Evolutionary conservation across 2,113 vertebrate genomes (phyloP).

Genomic region (Danionella cerebrum): DNA sequence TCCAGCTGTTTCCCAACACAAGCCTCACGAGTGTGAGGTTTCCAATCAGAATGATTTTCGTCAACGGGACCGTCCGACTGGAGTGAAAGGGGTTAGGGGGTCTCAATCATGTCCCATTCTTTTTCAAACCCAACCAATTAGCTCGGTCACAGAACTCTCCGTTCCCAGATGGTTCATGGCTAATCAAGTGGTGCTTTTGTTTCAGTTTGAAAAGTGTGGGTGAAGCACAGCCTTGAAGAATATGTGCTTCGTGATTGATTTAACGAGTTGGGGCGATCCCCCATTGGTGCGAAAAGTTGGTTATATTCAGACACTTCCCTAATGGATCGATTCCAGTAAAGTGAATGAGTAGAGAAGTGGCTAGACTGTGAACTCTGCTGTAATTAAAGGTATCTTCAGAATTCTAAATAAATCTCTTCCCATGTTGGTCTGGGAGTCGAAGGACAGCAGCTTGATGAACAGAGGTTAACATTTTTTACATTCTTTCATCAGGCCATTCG

Average conservation of each 20-base stretch:
- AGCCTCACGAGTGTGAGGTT: constrained; percentile 10
- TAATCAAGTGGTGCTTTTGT: constrained; percentile 51
- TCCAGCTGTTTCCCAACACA: constrained; percentile 16
- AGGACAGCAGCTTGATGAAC: neutral
- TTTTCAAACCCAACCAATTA: constrained; percentile 49
- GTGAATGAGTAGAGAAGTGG: neutral
- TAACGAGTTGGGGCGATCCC: neutral
- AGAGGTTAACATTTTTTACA: neutral
- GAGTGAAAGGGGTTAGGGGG: constrained; percentile 13
- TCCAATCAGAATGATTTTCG: constrained; percentile 8
- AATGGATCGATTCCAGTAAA: neutral
- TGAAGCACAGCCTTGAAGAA: constrained; percentile 25
- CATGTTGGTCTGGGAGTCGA: neutral
- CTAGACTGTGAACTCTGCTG: neutral
- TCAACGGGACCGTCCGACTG: constrained; percentile 25
- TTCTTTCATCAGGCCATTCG: neutral
- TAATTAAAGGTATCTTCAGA: neutral
- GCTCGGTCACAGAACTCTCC: constrained; percentile 42
- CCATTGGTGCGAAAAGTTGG: neutral
- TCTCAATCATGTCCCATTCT: constrained; percentile 32
- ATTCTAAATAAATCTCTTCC: neutral
- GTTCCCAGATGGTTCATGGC: constrained; percentile 43
- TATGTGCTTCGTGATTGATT: constrained; percentile 10
- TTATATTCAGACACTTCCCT: neutral
- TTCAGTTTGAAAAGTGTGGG: constrained; percentile 40